Base-by-base conservation (phyloP, 2,888 invertebrate genomes). In the Drosophila anomelani region DNA sequence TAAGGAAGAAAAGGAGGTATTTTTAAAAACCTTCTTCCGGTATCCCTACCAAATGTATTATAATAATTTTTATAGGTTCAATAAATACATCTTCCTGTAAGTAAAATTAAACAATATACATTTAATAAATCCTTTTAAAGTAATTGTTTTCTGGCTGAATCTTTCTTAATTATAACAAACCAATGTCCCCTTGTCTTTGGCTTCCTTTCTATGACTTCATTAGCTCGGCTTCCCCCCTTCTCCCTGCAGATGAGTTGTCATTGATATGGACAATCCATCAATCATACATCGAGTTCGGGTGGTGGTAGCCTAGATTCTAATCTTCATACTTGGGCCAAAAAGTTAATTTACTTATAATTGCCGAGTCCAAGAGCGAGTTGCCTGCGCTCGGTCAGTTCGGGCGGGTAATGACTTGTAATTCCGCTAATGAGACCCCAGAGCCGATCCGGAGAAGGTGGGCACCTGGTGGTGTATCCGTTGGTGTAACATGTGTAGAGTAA, bases 391-490 rank as follows among this genome's bases (percentile, higher is more conserved):
- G 49, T 68, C 82, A 74, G 75, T 69, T 71, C 66, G 61, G 63
- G 51, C 75, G 67, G 77, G 77, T 88, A 90, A 91, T 91, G 89
- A 90, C 90, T 90, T 90, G 91, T 90, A 89, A 88, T 90, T 88
- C 77, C 84, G 85, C 88, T 89, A 91, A 90, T 90, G 90, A 88
- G 75, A 46, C 61, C 46, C 59, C 47, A 7, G 60, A 46, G 47
- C 43, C 26, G 46, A 26, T 23, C 41, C 43, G 20, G 13, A 36
- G 26, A 29, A 12, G 54, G 13, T 49, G 17, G 36, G 6, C 23
- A 44, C 53, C 36, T 46, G 59, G 83, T 62, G 55, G n/a, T 32
- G 58, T 60, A 63, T 61, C 81, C 43, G 70, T 54, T 43, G 13
- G 47, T n/a, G 47, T 9, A 64, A 61, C 70, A 67, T 80, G 76